Conservation (phyloP, 2,797 vertebrate species). For the Bradypodion pumilum region DNA sequence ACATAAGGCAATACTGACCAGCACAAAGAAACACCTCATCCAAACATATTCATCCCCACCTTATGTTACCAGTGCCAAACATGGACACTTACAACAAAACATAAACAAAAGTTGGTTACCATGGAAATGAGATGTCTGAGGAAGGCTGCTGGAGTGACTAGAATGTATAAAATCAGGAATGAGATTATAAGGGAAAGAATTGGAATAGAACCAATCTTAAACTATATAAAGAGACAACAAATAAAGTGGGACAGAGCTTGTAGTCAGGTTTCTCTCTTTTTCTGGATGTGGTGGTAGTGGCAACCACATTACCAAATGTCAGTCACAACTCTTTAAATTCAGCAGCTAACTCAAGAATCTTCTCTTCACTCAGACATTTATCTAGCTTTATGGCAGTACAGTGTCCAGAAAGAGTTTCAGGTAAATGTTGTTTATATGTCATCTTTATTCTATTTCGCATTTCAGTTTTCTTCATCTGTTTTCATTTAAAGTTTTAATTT, state of each 20-base stretch:
- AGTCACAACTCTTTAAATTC: background rate
- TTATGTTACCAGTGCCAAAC: no score
- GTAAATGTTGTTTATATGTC: background rate
- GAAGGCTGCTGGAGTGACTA: no score
- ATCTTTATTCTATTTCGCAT: background rate
- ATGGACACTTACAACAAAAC: no score
- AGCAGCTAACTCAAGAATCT: background rate
- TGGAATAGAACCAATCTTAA: no score
- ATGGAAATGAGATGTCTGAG: no score
- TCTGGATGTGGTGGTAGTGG: background rate
- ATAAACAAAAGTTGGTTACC: no score
- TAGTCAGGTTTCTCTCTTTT: background rate
- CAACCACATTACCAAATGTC: background rate
- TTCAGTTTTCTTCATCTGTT: background rate
- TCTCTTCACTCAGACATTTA: background rate
- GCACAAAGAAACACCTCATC: no score
- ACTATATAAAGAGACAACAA: no score
- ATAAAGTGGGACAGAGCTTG: background rate
- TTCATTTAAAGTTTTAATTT: background rate
- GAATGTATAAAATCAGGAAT: no score
- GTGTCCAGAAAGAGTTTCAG: background rate
- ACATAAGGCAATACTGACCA: no score
- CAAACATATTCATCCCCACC: no score
- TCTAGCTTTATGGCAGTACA: background rate
- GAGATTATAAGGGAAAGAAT: no score